These are phyloP conservation scores for Thunnus albacares DNA, from an alignment of 2,797 vertebrate genomes.

Conservation along the genomic window DNA sequence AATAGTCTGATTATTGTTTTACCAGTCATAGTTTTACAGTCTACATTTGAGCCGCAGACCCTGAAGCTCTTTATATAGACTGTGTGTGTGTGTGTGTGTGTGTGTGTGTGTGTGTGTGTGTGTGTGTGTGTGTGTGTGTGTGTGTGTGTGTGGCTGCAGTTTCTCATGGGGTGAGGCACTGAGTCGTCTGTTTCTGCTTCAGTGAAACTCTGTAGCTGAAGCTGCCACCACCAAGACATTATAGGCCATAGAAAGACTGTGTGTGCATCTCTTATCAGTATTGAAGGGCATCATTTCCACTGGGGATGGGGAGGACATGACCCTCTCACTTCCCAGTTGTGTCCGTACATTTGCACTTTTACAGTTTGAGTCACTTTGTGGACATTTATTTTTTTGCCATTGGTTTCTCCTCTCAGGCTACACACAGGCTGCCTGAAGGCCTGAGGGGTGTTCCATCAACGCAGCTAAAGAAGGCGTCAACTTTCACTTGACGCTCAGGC, in stretches of 20 bases:
- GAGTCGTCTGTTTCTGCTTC: slow-evolving; percentile 6
- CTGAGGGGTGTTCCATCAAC: no score
- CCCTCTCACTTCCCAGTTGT: neutral
- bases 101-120: no score
- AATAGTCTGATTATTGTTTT: no score
- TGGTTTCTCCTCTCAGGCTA: no score
- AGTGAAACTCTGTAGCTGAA: neutral
- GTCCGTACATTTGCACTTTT: no score
- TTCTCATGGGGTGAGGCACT: slow-evolving; percentile 11
- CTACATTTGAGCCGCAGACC: neutral
- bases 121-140: neutral
- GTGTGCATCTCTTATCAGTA: neutral
- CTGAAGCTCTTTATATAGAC: slow-evolving; percentile 15
- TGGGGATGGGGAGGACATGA: neutral
- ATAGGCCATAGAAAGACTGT: neutral
- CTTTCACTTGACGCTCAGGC: no score
- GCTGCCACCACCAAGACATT: slow-evolving; percentile 7
- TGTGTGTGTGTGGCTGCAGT: neutral
- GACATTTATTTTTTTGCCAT: slow-evolving; percentile 14
- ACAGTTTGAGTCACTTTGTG: no score
- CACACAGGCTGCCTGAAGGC: no score
- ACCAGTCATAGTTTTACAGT: no score
- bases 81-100: neutral
- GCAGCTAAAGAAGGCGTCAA: no score
- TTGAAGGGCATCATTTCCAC: slow-evolving; percentile 5